Percentiles rank a stretch among this genome's conserved stretches.
Conservation (phyloP, 1,140 invertebrate genomes). For the Drosophila orena region DNA sequence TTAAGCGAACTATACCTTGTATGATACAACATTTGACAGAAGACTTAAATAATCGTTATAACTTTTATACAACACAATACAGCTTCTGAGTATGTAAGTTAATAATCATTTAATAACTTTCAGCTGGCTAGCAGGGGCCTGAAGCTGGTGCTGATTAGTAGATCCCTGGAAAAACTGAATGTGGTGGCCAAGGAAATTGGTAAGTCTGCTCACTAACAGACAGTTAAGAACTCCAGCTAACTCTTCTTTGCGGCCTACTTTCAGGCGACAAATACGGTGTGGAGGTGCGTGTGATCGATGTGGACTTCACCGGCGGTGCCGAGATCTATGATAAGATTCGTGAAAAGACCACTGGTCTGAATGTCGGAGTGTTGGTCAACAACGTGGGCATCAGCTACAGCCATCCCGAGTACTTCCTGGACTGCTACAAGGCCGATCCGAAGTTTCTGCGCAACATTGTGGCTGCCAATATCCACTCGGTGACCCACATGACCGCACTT, state of each 20-base stretch:
- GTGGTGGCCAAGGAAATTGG: slow-evolving; percentile 91
- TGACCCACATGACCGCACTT: slow-evolving; percentile 93
- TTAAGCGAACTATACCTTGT: too few relatives aligned
- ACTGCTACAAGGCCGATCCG: slow-evolving; percentile 87
- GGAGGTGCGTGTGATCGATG: slow-evolving; percentile 92
- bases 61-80: too few relatives aligned
- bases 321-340: slow-evolving; percentile 92
- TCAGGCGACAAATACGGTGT: slow-evolving; percentile 90
- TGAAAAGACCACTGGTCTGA: slow-evolving; percentile 90
- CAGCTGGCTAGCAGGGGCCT: slow-evolving; percentile 93
- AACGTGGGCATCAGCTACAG: slow-evolving; percentile 97
- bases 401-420: slow-evolving; percentile 93
- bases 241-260: slow-evolving; percentile 53
- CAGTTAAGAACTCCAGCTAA: not conserved
- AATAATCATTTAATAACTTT: not conserved
- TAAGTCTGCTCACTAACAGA: slow-evolving; percentile 25
- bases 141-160: slow-evolving; percentile 95
- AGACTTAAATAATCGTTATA: too few relatives aligned
- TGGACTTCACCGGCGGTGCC: slow-evolving; percentile 91
- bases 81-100: too few relatives aligned
- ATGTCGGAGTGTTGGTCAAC: slow-evolving; percentile 97
- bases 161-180: slow-evolving; percentile 93
- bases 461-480: slow-evolving; percentile 90
- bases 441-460: slow-evolving; percentile 87
- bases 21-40: too few relatives aligned